Evolutionary conservation across 2,888 invertebrate species (phyloP).

Genomic region (Coenonympha arcania): DNA sequence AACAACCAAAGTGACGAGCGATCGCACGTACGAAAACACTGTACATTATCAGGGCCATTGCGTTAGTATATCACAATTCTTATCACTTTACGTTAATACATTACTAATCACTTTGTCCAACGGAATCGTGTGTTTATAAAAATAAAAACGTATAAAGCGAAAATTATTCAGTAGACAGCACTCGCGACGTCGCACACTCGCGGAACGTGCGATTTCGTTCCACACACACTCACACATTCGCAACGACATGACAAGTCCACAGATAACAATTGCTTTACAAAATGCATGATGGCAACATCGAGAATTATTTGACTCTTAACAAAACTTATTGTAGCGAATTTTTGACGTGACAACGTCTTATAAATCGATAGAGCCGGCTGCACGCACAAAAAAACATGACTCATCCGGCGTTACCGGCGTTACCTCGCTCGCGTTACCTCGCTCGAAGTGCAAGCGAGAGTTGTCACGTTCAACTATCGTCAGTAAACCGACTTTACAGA

Average conservation of each 20-base stretch:
- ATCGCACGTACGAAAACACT: conserved; percentile 70
- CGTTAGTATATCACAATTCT: conserved; percentile 65
- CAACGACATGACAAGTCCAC: conserved; percentile 49
- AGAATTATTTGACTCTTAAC: too few species aligned
- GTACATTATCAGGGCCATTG: conserved; percentile 60
- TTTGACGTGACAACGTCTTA: too few species aligned
- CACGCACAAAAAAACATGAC: too few species aligned
- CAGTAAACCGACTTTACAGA: too few species aligned
- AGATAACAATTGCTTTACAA: conserved; percentile 43
- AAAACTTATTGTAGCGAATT: too few species aligned
- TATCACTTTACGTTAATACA: conserved; percentile 66
- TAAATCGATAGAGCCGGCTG: too few species aligned
- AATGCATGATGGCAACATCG: conserved; percentile 34
- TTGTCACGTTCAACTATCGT: too few species aligned
- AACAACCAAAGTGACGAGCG: conserved; percentile 72
- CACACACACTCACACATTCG: conserved; percentile 45
- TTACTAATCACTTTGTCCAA: conserved; percentile 61
- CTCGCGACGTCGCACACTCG: conserved; percentile 72
- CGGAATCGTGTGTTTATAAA: conserved; percentile 66
- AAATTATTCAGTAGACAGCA: conserved; percentile 65
- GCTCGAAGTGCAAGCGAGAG: too few species aligned
- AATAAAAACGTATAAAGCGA: conserved; percentile 73
- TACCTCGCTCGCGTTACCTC: too few species aligned
- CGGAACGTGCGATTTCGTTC: conserved; percentile 67
- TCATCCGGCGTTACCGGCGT: too few species aligned